Base-by-base conservation (phyloP, 1,140 invertebrate genomes). In the Agraylea sexmaculata region DNA sequence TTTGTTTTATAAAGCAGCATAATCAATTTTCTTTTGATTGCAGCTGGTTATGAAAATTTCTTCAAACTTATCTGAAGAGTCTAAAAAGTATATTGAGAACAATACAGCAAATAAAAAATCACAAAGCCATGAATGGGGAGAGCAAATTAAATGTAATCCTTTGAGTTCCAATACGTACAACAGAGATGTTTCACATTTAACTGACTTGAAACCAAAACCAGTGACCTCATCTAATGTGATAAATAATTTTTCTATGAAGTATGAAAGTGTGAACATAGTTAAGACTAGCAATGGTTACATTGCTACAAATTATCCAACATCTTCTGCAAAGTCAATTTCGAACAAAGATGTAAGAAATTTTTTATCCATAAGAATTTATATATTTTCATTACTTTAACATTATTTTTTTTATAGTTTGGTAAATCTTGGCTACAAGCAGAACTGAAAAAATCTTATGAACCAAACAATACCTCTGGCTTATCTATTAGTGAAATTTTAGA, bases 401-500 rank as follows among this genome's bases (percentile, higher is more conserved):
- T 43, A 43, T 50, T 36, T 37, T 53, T 61, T 66, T 33, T n/a
- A n/a, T 49, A 78, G 73, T 76, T 69, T 51, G 66, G 69, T 29
- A 73, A 68, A 60, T 42, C 51, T 12, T 70, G 66, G 64, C 57
- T 80, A 16, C 60, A 68, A 50, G 62, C 66, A 20, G 62, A 70
- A 53, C 60, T 82, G 4, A 72, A 73, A 47, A 58, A 66, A 40
- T 66, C 62, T 38, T 70, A 71, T 47, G 47, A 51, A 35, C 56
- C 55, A 23, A 55, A 52, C 11, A 60, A 64, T 43, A 51, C 54
- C 23, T 42, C 50, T 4, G 64, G 62, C 4, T 66, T 78, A 50
- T 60, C 67, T 5, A 67, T 62, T 50, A 64, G 71, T 2, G 69
- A 81, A 36, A 70, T 85, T 34, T 51, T 70, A 4, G 65, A 68